A percentile compares a stretch with the other conserved stretches of the same genome.
These are phyloP conservation scores for Porites evermanni DNA, from an alignment of 92 coral and sea anemone genomes.

Conservation along the genomic window DNA sequence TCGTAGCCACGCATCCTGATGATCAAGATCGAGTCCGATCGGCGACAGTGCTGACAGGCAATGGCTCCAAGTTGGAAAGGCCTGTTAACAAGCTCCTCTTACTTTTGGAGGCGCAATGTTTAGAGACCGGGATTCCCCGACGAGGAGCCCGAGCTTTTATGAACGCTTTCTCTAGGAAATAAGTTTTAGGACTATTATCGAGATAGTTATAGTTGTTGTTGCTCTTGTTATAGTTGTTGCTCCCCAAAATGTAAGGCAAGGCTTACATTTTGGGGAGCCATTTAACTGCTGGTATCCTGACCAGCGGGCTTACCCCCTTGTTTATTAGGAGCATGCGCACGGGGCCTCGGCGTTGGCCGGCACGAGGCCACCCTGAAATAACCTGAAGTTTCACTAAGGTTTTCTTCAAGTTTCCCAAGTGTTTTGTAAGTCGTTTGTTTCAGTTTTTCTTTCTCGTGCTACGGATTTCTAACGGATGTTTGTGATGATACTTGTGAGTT, in stretches of 20 bases:
- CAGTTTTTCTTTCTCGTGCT: too few species aligned
- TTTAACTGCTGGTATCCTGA: slow-evolving; percentile 24
- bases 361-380: slow-evolving; percentile 12
- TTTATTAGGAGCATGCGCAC: too few species aligned
- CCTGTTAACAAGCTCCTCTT: slow-evolving; percentile 62
- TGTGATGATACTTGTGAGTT: too few species aligned
- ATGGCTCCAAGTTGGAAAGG: slow-evolving; percentile 50
- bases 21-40: slow-evolving; percentile 53
- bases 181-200: too few species aligned
- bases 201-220: not conserved
- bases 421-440: too few species aligned
- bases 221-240: too few species aligned
- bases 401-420: too few species aligned
- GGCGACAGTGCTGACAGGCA: slow-evolving; percentile 39
- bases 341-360: too few species aligned
- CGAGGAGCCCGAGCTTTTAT: slow-evolving; percentile 56
- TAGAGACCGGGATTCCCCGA: slow-evolving; percentile 64
- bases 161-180: not conserved
- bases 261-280: slow-evolving; percentile 58
- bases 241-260: slow-evolving; percentile 31
- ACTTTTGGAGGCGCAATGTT: slow-evolving; percentile 39
- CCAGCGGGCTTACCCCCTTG: too few species aligned
- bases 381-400: too few species aligned
- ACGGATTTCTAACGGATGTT: too few species aligned
- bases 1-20: slow-evolving; percentile 32